A percentile compares a stretch with the other conserved stretches of the same genome.
phyloP scores from a whole-genome alignment of 2,888 invertebrate genomes.

The Brachyptera putata region DNA sequence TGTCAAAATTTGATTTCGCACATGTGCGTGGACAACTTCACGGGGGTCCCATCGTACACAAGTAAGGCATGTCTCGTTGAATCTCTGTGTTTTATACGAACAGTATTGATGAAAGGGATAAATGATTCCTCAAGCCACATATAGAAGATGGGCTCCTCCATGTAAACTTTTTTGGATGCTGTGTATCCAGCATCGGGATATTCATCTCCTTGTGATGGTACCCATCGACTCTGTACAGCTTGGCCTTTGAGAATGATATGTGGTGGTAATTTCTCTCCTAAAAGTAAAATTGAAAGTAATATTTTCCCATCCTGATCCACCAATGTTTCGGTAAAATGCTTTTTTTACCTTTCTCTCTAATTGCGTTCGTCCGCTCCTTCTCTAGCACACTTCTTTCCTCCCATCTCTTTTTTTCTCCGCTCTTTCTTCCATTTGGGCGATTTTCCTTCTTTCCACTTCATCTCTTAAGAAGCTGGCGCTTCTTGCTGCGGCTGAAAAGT shows the following conservation, averaged over 20 bases:
- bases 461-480: too few species aligned
- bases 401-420: too few species aligned
- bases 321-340: conserved; percentile 13
- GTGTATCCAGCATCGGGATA: conserved; percentile 8
- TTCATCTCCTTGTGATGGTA: background rate
- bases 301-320: conserved; percentile 18
- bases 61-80: background rate
- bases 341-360: conserved; percentile 16
- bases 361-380: too few species aligned
- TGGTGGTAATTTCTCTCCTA: conserved; percentile 8
- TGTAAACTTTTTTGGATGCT: conserved; percentile 6
- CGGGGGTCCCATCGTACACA: too few species aligned
- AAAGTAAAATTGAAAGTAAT: conserved; percentile 6
- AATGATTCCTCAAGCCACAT: conserved; percentile 11
- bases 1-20: too few species aligned
- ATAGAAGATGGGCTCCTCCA: conserved; percentile 17
- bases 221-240: background rate
- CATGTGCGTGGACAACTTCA: too few species aligned
- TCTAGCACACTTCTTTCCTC: too few species aligned
- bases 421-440: too few species aligned
- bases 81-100: background rate
- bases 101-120: conserved; percentile 6
- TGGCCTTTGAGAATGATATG: conserved; percentile 17
- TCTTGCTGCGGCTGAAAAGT: too few species aligned
- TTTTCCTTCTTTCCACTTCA: too few species aligned